Percentiles rank a stretch among this genome's conserved stretches.
phyloP scores from a whole-genome alignment of 2,113 vertebrate species.

The Phaethornis superciliosus region DNA sequence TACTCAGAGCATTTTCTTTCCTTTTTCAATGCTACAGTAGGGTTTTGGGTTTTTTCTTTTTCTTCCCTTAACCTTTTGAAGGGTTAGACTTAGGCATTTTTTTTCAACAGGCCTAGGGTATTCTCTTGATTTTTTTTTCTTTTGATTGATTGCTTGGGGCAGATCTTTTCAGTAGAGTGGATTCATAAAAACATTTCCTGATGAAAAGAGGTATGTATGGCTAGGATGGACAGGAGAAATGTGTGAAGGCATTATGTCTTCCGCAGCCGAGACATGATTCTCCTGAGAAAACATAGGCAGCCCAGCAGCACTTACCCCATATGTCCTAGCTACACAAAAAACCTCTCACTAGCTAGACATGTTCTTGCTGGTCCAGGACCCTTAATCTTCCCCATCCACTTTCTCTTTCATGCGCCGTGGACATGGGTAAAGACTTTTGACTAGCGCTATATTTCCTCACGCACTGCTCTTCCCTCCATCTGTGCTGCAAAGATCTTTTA shows the following conservation, averaged over 20 bases:
- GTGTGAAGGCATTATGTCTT: not conserved
- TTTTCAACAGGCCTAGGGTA: not conserved
- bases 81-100: not conserved
- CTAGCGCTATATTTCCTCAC: not conserved
- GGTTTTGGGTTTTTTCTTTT: not conserved
- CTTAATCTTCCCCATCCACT: rapidly evolving
- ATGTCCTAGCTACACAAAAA: not conserved
- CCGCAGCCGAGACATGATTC: not conserved
- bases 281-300: not conserved
- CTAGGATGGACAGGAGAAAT: not conserved
- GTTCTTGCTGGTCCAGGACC: not conserved
- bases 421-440: not conserved
- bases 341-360: not conserved
- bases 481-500: not conserved
- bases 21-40: not conserved
- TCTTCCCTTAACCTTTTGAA: not conserved
- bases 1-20: not conserved
- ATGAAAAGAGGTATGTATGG: not conserved
- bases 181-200: not conserved
- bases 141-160: not conserved
- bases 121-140: not conserved
- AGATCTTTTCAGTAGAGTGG: not conserved
- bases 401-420: not conserved
- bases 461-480: not conserved
- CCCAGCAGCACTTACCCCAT: not conserved